Conservation (phyloP, 2,888 invertebrate species). For the Acanthosepion lycidas region DNA sequence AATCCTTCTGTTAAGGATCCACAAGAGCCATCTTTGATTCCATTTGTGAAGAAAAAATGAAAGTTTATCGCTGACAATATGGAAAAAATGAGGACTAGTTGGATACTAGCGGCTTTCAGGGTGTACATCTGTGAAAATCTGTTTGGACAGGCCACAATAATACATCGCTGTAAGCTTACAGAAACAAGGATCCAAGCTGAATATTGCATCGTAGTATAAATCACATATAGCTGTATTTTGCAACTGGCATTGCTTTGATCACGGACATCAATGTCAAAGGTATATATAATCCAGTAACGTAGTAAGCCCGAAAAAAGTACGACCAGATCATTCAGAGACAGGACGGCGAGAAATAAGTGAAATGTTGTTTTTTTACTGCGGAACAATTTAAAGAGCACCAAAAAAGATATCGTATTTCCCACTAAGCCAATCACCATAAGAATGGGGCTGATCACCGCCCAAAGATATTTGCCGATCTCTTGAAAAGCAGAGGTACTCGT, state of each 20-base stretch:
- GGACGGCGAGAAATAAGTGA: neutral
- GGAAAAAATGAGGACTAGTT: neutral
- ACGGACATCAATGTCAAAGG: neutral
- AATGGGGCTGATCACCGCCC: neutral
- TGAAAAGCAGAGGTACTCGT: neutral
- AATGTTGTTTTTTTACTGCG: neutral
- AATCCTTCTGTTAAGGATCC: neutral
- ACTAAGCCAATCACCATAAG: neutral
- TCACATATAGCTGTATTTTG: neutral
- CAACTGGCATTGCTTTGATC: neutral
- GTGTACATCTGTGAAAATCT: neutral
- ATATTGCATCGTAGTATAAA: neutral
- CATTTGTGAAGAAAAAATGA: neutral
- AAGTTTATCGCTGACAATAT: neutral
- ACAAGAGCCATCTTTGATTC: neutral
- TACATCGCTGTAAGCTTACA: slow-evolving; percentile 44
- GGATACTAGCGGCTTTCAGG: neutral
- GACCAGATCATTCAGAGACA: slow-evolving; percentile 51
- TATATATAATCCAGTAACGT: slow-evolving; percentile 36
- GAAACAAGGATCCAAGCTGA: slow-evolving; percentile 49
- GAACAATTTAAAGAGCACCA: neutral
- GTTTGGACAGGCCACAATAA: neutral
- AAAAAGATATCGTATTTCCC: neutral
- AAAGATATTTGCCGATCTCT: neutral
- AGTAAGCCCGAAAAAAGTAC: slow-evolving; percentile 49